phyloP scores from a whole-genome alignment of 2,888 invertebrate genomes.

The Lissocephala sabroskyi region DNA sequence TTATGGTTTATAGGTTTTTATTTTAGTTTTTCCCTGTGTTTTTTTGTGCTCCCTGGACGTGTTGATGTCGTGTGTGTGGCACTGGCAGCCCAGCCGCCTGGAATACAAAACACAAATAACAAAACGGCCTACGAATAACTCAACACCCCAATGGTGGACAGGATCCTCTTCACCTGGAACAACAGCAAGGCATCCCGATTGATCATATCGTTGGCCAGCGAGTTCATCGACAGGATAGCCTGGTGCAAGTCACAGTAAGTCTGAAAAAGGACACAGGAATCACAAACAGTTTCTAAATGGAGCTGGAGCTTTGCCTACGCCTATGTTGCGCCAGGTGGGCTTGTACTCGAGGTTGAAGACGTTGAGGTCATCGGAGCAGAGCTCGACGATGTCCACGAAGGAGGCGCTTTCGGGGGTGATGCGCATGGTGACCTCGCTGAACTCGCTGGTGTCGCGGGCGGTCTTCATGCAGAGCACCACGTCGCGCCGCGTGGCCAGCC shows the following conservation, averaged over 20 bases:
- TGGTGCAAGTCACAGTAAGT: constrained; percentile 61
- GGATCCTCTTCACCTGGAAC: constrained; percentile 41
- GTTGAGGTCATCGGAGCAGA: constrained; percentile 55
- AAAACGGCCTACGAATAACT: constrained; percentile 63
- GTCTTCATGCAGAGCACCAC: constrained; percentile 51
- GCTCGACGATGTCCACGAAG: constrained; percentile 64
- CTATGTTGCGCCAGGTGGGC: constrained; percentile 64
- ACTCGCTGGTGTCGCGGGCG: constrained; percentile 37
- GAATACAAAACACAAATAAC: too few relatives aligned
- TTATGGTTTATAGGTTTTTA: neutral
- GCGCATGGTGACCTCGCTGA: constrained; percentile 43
- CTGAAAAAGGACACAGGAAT: constrained; percentile 30
- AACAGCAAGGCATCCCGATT: constrained; percentile 44
- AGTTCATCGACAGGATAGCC: constrained; percentile 51
- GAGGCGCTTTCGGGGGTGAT: constrained; percentile 58
- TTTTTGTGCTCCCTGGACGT: too few relatives aligned
- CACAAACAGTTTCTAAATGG: neutral
- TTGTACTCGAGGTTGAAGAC: constrained; percentile 48
- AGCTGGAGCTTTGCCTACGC: constrained; percentile 53
- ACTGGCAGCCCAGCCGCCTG: too few relatives aligned
- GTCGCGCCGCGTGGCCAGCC: constrained; percentile 59
- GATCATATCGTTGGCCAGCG: constrained; percentile 34
- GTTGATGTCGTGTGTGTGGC: too few relatives aligned
- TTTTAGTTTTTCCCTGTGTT: neutral
- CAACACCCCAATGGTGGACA: constrained; percentile 41